Evolutionary conservation across 1,140 invertebrate genomes (phyloP).

Genomic region (Trichonephila clavata): DNA sequence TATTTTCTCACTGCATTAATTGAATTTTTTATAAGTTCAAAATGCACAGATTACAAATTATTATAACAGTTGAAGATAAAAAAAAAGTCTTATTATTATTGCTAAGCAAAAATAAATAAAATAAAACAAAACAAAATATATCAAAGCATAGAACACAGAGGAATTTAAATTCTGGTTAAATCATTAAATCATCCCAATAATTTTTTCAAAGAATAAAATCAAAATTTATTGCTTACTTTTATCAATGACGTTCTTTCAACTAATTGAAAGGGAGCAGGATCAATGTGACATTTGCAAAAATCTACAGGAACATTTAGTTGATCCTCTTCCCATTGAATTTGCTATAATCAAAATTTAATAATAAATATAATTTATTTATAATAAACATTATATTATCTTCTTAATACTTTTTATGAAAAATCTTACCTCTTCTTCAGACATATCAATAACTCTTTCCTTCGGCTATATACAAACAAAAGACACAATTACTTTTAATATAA

Average conservation of each 20-base stretch:
- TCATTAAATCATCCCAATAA: neutral
- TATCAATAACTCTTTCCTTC: slow-evolving; percentile 93
- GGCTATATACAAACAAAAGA: slow-evolving; percentile 84
- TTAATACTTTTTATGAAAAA: neutral
- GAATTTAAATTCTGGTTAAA: too few relatives aligned
- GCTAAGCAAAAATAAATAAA: too few relatives aligned
- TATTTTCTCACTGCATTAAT: too few relatives aligned
- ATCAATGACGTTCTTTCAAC: slow-evolving; percentile 97
- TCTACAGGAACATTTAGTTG: slow-evolving; percentile 91
- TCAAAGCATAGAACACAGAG: too few relatives aligned
- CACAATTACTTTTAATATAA: neutral
- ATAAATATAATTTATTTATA: neutral
- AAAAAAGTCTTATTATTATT: too few relatives aligned
- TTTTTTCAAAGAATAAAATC: slow-evolving; percentile 72
- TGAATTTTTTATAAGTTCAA: too few relatives aligned
- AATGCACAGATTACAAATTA: too few relatives aligned
- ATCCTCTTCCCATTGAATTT: slow-evolving; percentile 92
- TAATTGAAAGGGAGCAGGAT: slow-evolving; percentile 98
- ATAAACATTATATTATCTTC: neutral
- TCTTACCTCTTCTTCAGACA: slow-evolving; percentile 90
- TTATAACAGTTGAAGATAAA: too few relatives aligned
- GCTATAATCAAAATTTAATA: slow-evolving; percentile 78
- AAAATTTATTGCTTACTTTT: slow-evolving; percentile 84
- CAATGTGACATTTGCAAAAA: slow-evolving; percentile 94
- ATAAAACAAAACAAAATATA: too few relatives aligned